These are phyloP conservation scores for Caenorhabditis japonica DNA, from an alignment of 2,888 invertebrate species.

Conservation along the genomic window DNA sequence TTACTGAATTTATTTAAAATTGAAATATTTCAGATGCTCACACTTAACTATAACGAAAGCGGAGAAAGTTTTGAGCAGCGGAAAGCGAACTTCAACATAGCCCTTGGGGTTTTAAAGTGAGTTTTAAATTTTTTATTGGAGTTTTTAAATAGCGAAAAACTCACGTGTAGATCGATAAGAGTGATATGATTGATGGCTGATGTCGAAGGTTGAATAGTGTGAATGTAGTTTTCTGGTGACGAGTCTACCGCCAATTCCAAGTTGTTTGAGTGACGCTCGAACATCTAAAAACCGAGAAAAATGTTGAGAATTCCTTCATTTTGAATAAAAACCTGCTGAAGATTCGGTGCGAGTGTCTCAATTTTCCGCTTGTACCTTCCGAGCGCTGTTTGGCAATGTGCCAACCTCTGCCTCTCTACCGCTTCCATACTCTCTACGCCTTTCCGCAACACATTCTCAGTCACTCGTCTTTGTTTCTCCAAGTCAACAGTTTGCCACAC, in stretches of 20 bases:
- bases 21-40: no score
- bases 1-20: no score
- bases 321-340: slow-evolving; percentile 54
- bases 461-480: slow-evolving; percentile 64
- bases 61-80: no score
- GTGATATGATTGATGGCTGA: slow-evolving; percentile 60
- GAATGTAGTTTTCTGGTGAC: slow-evolving; percentile 57
- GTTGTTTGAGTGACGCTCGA: slow-evolving; percentile 63
- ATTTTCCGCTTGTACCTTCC: slow-evolving; percentile 69
- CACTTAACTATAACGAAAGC: no score
- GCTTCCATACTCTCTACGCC: slow-evolving; percentile 68
- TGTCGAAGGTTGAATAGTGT: slow-evolving; percentile 62
- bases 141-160: not conserved
- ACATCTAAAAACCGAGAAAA: slow-evolving; percentile 58
- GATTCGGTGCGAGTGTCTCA: slow-evolving; percentile 65
- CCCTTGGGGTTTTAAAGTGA: not conserved
- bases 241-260: slow-evolving; percentile 64
- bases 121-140: not conserved
- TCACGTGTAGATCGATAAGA: slow-evolving; percentile 44
- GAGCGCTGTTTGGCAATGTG: slow-evolving; percentile 67
- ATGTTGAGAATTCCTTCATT: not conserved
- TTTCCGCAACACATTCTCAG: slow-evolving; percentile 62
- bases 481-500: slow-evolving; percentile 64
- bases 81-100: no score
- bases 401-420: slow-evolving; percentile 68